phyloP scores from a whole-genome alignment of 2,797 vertebrate genomes.

The Limnodromus scolopaceus region DNA sequence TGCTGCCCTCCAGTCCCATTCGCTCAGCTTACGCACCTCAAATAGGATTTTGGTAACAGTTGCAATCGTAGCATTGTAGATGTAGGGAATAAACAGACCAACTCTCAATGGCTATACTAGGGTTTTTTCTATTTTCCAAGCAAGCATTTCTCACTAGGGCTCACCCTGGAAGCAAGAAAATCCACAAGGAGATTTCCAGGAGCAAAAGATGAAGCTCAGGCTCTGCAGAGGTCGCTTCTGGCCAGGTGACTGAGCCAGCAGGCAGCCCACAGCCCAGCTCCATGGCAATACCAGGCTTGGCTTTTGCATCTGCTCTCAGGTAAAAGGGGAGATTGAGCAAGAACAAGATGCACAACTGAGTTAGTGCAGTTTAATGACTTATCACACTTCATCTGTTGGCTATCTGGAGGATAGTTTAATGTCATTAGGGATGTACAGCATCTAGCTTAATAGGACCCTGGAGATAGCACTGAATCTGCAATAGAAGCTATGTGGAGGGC shows the following conservation, averaged over 20 bases:
- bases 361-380: not conserved
- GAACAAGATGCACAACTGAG: not conserved
- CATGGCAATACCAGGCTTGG: not conserved
- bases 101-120: not conserved
- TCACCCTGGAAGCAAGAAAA: not conserved
- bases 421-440: not conserved
- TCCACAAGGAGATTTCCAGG: not conserved
- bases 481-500: not conserved
- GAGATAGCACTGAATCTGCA: not conserved
- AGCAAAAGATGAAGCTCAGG: not conserved
- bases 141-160: not conserved
- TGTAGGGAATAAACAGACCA: not conserved
- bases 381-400: not conserved
- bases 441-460: not conserved
- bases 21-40: not conserved
- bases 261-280: not conserved
- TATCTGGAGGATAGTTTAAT: not conserved
- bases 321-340: not conserved
- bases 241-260: fast-evolving
- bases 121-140: not conserved
- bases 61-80: not conserved
- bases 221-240: not conserved
- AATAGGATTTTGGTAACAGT: not conserved
- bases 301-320: not conserved
- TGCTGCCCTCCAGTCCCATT: not conserved